A percentile compares a stretch with the other conserved stretches of the same genome.
Conservation (phyloP, 2,113 vertebrate species). For the Tetraodon nigroviridis region DNA sequence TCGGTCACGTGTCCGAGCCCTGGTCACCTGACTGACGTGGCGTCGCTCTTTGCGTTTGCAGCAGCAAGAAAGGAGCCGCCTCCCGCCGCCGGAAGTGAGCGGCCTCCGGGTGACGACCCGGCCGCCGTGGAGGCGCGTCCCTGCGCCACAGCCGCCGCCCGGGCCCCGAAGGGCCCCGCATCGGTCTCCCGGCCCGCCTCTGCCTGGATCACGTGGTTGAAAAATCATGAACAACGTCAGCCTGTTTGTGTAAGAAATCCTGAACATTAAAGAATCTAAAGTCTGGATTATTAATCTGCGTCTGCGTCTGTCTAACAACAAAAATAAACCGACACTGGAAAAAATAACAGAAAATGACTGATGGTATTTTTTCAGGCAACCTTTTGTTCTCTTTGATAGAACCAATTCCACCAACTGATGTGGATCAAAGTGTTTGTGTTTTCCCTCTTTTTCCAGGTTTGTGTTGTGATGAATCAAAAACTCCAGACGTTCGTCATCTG, state of each 20-base stretch:
- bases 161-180: neutral
- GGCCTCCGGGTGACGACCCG: neutral
- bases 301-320: neutral
- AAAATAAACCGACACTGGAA: too few species aligned
- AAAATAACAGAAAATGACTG: too few species aligned
- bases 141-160: constrained; percentile 1
- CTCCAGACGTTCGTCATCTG: too few species aligned
- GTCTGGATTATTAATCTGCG: constrained; percentile 18
- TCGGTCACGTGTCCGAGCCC: too few species aligned
- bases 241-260: constrained; percentile 43
- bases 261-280: constrained; percentile 30
- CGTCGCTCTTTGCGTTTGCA: constrained; percentile 59
- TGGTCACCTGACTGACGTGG: constrained; percentile 1
- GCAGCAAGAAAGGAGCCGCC: constrained; percentile 93
- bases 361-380: too few species aligned
- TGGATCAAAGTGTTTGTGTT: too few species aligned
- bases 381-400: too few species aligned
- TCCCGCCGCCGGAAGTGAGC: constrained; percentile 92
- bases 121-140: constrained; percentile 14
- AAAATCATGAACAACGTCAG: neutral
- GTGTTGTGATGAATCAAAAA: too few species aligned
- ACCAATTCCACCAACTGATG: too few species aligned
- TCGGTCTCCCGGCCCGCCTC: constrained; percentile 15
- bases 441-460: too few species aligned
- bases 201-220: constrained; percentile 21